Conservation (phyloP, 2,797 vertebrate species). For the Lutjanus campechanus region DNA sequence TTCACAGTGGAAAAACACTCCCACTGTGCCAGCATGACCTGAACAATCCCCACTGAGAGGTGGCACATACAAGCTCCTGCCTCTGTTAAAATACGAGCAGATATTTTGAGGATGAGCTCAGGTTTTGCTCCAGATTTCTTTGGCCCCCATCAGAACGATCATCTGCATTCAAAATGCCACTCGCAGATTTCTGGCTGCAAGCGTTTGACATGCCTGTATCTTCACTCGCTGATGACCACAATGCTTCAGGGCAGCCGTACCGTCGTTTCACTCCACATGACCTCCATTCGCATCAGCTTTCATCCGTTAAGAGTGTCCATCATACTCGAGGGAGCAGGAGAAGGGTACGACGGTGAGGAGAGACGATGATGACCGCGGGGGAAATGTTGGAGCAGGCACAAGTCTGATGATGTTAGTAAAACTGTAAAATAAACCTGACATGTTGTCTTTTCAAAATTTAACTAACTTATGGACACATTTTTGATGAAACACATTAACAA, state of each 20-base stretch:
- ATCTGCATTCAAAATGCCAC: slow-evolving; percentile 1
- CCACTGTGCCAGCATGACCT: not conserved
- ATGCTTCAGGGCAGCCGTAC: not conserved
- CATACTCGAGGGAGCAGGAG: not conserved
- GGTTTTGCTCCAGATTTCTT: not conserved
- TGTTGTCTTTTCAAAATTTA: not conserved
- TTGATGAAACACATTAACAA: no score
- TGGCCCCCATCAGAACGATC: not conserved
- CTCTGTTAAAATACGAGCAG: not conserved
- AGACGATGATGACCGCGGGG: not conserved
- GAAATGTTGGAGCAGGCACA: not conserved
- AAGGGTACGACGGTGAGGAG: not conserved
- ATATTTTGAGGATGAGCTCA: not conserved
- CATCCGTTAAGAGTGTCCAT: slow-evolving; percentile 10
- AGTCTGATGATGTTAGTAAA: not conserved
- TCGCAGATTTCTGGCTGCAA: not conserved
- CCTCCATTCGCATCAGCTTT: slow-evolving; percentile 23
- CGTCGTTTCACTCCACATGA: slow-evolving; percentile 18
- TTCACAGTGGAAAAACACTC: no score
- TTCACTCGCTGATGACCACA: not conserved
- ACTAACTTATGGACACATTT: no score
- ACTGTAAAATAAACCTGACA: not conserved
- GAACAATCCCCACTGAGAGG: not conserved
- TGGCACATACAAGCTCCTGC: not conserved
- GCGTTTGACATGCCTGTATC: not conserved